Percentiles rank a stretch among this genome's conserved stretches.
phyloP scores from a whole-genome alignment of 2,888 invertebrate genomes.

The Coecobrya sp. region DNA sequence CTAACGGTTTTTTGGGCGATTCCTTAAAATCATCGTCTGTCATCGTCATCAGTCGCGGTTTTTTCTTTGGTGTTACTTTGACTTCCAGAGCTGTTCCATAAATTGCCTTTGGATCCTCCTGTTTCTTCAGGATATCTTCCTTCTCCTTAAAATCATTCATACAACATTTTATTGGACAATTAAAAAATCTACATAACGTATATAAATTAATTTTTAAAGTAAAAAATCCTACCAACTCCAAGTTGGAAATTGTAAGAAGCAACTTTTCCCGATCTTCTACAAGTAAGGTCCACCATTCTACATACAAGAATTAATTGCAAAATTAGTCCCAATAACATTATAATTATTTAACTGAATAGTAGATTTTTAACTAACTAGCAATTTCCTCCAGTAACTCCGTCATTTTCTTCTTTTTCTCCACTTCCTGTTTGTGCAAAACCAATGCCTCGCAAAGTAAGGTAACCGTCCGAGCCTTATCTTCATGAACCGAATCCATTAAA shows the following conservation, averaged over 20 bases:
- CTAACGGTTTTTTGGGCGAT: background rate
- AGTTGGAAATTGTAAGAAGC: constrained; percentile 71
- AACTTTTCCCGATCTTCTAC: constrained; percentile 75
- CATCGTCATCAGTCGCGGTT: constrained; percentile 4
- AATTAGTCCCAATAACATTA: background rate
- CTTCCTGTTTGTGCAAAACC: constrained; percentile 53
- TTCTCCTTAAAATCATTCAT: constrained; percentile 67
- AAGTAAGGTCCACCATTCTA: constrained; percentile 76
- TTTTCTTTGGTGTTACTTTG: constrained; percentile 26
- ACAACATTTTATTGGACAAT: background rate
- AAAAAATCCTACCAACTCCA: constrained; percentile 79
- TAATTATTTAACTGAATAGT: background rate
- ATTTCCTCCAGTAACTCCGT: constrained; percentile 68
- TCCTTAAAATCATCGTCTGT: constrained; percentile 37
- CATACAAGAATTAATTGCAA: background rate
- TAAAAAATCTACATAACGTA: background rate
- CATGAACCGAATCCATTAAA: constrained; percentile 49
- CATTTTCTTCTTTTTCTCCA: constrained; percentile 67
- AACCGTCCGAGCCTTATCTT: constrained; percentile 57
- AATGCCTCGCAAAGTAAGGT: constrained; percentile 58
- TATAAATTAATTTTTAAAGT: too few relatives aligned
- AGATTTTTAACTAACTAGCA: constrained; percentile 17
- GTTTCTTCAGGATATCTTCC: constrained; percentile 42
- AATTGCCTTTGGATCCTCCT: constrained; percentile 42
- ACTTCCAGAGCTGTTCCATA: constrained; percentile 22